Evolutionary conservation across 2,888 invertebrate species (phyloP), one percentile per base, ranked within the genome.

Genomic region (Gnatocerus cornutus): DNA sequence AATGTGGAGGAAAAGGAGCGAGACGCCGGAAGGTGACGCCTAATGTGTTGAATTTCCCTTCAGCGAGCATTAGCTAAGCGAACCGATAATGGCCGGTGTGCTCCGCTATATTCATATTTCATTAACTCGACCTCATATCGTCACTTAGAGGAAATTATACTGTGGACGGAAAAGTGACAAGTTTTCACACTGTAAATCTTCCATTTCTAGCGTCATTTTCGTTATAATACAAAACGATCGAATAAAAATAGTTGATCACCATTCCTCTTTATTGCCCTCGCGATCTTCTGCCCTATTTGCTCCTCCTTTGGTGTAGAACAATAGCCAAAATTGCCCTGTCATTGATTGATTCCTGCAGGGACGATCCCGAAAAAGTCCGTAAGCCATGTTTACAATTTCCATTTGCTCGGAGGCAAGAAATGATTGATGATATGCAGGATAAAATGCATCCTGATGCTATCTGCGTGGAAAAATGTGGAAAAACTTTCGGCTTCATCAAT

Each of bases 21-120:
- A 61, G 69, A 69, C 21, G 69, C 52, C 71, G 69, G 62, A 73
- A 68, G 64, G 69, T 64, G 67, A 68, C 68, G 71, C 56, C 69
- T 74, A 72, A 72, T 73, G 74, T 71, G 71, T 69, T 69, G 68
- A 70, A 71, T 71, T 73, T 72, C 71, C 66, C 65, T 69, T 72
- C 69, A 48, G 61, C 63, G 68, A 63, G 63, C 74, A 74, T 74
- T 74, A 67, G 67, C 67, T 61, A 67, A 67, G 30, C 62, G 68
- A 75, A 72, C 69, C 68, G 69, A 71, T 73, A 71, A 68, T 73
- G 61, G 69, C 71, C 67, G 53, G 72, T 68, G 48, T 58, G 66
- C 62, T 63, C 59, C 53, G 39, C 21, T 68, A 71, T 59, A 67
- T 73, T 62, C 69, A 73, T 71, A 73, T 67, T 73, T 73, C 67